phyloP scores from a whole-genome alignment of 2,797 vertebrate species.

The Hydrophis major region DNA sequence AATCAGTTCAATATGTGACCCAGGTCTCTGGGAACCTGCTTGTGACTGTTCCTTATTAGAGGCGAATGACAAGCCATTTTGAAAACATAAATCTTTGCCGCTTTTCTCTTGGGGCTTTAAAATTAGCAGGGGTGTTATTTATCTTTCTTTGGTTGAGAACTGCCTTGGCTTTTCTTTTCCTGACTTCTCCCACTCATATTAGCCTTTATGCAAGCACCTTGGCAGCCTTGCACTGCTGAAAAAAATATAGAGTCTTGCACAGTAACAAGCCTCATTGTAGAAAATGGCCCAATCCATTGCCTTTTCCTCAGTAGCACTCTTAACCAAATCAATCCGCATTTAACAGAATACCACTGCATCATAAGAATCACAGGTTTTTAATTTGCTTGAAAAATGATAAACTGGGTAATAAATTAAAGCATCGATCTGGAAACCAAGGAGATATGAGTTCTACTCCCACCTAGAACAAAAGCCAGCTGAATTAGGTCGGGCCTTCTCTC shows the following conservation, averaged over 20 bases:
- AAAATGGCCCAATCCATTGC: not conserved
- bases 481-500: not conserved
- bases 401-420: not conserved
- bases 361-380: not conserved
- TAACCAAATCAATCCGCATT: not conserved
- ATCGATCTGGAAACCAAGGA: not conserved
- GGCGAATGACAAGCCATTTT: constrained; percentile 47
- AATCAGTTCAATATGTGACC: constrained; percentile 38
- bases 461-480: not conserved
- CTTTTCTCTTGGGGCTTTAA: not conserved
- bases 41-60: constrained; percentile 30
- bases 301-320: not conserved
- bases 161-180: not conserved
- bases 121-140: not conserved
- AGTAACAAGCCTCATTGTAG: not conserved
- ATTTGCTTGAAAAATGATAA: not conserved
- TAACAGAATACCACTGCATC: not conserved
- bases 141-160: not conserved
- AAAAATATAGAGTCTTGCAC: not conserved
- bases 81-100: constrained; percentile 25
- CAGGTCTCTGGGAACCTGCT: constrained; percentile 50
- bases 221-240: not conserved
- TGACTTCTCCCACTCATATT: not conserved
- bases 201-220: not conserved
- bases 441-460: not conserved